phyloP scores from a whole-genome alignment of 2,797 vertebrate genomes.

The Galago senegalensis region DNA sequence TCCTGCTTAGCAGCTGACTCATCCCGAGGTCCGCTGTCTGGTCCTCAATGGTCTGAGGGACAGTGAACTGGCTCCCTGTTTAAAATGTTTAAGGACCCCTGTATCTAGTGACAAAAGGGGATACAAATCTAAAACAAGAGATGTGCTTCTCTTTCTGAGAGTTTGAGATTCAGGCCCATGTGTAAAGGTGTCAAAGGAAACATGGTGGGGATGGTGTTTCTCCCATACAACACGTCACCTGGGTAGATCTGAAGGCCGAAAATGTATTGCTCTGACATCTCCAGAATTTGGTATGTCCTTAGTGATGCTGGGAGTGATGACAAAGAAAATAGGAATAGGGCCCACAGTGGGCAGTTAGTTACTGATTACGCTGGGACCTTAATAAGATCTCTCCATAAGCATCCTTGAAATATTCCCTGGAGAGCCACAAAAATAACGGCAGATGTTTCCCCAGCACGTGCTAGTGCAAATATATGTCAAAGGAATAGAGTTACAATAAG shows the following conservation, averaged over 20 bases:
- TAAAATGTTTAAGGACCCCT: no score
- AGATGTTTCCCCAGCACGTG: not conserved
- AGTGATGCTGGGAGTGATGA: not conserved
- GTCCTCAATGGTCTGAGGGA: no score
- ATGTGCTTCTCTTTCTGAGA: not conserved
- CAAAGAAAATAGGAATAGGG: not conserved
- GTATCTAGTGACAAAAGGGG: not conserved
- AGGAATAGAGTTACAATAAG: not conserved
- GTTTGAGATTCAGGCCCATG: no score
- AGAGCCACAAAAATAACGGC: not conserved
- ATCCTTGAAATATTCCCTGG: not conserved
- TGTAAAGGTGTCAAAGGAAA: no score
- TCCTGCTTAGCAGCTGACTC: no score
- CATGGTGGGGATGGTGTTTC: not conserved
- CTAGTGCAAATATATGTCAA: not conserved
- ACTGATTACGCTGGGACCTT: not conserved
- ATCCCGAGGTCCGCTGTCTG: no score
- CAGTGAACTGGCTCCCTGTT: no score
- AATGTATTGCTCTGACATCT: not conserved
- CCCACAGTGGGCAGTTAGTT: not conserved
- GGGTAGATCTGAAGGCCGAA: not conserved
- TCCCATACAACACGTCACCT: fast-evolving
- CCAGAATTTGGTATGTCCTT: not conserved
- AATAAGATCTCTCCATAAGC: not conserved
- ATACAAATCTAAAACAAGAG: not conserved